Evolutionary conservation across 2,888 invertebrate species (phyloP), one percentile per base, ranked within the genome.

Genomic region (Diplazon laetatorius): DNA sequence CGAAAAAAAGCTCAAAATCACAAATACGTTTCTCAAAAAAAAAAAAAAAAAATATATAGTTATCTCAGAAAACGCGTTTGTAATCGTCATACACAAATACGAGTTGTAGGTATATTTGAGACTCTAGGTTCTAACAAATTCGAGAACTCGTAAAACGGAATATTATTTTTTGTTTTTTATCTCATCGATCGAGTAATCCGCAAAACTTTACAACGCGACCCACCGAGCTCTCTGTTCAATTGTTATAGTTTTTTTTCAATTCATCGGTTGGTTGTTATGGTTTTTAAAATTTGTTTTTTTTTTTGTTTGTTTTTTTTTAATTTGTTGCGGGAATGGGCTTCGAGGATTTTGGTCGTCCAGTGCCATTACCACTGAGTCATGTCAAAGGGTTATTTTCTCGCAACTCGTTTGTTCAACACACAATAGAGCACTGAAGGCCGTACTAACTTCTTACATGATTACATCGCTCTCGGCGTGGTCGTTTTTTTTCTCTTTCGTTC

Each of bases 311-410:
- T 48, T 60, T 55, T 63, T 71, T 18, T 55, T 73, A n/a, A n/a
- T n/a, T 18, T 55, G 6, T 72, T 37, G 48, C 46, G 42, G 50
- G 50, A 37, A 4, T 35, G 25, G 68, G 55, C 25, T 44, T 50
- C 46, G 60, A 70, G 57, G 66, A 80, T 30, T 76, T 80, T 82
- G 76, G 69, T 78, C 68, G 74, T 80, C 80, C 42, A 80, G 76
- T 80, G 76, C 68, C 74, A 62, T 63, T 80, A 77, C 72, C 77
- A 80, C 81, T 76, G 80, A 81, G 76, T 80, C 76, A 70, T 74
- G 71, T 78, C 71, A 70, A 77, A 77, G 62, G 75, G 71, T n/a
- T 71, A 78, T 62, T 46, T 68, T 76, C 62, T 42, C 55, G 66
- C 35, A 30, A 65, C 60, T 52, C 46, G 46, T 37, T 74, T 71